Percentiles rank a stretch among this genome's conserved stretches.
These are phyloP conservation scores for Diaphora mendica DNA, from an alignment of 2,888 invertebrate species.

Conservation along the genomic window DNA sequence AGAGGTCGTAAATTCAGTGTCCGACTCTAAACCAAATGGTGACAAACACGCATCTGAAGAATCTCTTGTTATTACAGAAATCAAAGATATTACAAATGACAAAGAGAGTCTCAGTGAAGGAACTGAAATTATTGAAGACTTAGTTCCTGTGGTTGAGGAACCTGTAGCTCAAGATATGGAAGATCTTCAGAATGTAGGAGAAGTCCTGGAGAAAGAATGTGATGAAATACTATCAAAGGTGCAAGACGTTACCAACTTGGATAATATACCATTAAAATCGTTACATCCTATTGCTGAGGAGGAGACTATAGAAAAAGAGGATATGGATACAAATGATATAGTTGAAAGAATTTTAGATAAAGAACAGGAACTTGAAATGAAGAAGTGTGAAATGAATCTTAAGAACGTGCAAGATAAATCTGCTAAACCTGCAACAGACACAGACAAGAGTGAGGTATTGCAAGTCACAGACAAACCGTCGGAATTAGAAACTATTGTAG, in stretches of 20 bases:
- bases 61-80: constrained; percentile 65
- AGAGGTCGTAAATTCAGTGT: constrained; percentile 44
- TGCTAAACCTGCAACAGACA: constrained; percentile 48
- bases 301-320: constrained; percentile 76
- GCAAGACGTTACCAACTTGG: constrained; percentile 78
- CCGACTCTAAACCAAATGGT: constrained; percentile 60
- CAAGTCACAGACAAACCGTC: constrained; percentile 28
- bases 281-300: constrained; percentile 75
- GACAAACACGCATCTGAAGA: constrained; percentile 56
- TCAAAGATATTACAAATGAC: constrained; percentile 71
- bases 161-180: constrained; percentile 72
- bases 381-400: constrained; percentile 61
- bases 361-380: constrained; percentile 74
- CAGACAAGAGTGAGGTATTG: constrained; percentile 32
- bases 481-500: constrained; percentile 40
- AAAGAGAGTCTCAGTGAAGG: constrained; percentile 65
- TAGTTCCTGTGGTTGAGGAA: constrained; percentile 76
- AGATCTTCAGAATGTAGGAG: constrained; percentile 74
- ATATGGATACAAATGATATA: constrained; percentile 73
- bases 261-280: constrained; percentile 75
- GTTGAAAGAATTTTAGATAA: constrained; percentile 78
- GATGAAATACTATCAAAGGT: constrained; percentile 82
- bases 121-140: constrained; percentile 68
- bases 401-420: constrained; percentile 56
- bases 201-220: constrained; percentile 81